These are phyloP conservation scores for Leucophenga maculata DNA, from an alignment of 2,888 invertebrate genomes.

Conservation along the genomic window DNA sequence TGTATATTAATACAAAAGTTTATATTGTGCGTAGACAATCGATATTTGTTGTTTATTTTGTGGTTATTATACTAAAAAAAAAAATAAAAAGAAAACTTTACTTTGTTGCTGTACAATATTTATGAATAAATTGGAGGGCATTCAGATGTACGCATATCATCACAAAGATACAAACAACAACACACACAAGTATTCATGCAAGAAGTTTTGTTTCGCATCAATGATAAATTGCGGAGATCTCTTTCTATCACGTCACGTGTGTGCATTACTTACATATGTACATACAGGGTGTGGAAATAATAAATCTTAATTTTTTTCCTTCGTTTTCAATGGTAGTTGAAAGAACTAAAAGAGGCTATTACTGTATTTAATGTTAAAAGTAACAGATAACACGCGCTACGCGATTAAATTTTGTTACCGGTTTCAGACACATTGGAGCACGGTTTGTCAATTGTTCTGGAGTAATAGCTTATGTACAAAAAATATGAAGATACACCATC, in stretches of 20 bases:
- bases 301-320: too few species aligned
- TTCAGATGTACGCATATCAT: not conserved
- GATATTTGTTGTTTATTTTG: conserved; percentile 25
- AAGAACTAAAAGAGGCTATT: too few species aligned
- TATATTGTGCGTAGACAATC: conserved; percentile 24
- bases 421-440: too few species aligned
- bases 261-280: not conserved
- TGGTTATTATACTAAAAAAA: not conserved
- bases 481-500: too few species aligned
- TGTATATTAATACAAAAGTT: conserved; percentile 21
- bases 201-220: conserved; percentile 19
- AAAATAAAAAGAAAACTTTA: not conserved
- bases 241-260: conserved; percentile 16
- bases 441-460: too few species aligned
- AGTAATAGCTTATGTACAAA: too few species aligned
- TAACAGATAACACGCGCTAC: too few species aligned
- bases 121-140: conserved; percentile 23
- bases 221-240: conserved; percentile 17
- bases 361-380: too few species aligned
- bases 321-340: too few species aligned
- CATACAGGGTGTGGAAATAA: too few species aligned
- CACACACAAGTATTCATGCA: not conserved
- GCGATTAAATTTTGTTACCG: too few species aligned
- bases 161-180: not conserved
- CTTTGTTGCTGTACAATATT: conserved; percentile 13